Evolutionary conservation across 2,113 vertebrate genomes (phyloP), one percentile per base, ranked within the genome.

Genomic region (Guaruba guarouba): DNA sequence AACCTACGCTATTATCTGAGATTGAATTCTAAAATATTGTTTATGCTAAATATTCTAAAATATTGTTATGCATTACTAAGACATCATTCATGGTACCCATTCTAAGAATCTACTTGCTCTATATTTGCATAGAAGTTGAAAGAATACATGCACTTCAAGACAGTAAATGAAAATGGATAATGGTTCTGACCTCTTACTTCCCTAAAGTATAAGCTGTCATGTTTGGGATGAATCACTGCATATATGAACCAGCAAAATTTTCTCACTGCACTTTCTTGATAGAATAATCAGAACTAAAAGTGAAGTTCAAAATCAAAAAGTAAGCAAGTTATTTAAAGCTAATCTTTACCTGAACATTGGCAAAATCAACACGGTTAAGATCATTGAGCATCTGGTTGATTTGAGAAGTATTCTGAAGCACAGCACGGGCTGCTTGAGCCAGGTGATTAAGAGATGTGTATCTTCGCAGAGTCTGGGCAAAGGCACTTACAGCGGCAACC

Each of bases 331-430:
- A 33, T 77, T 63, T 52, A 86, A 96, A 85, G 25, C 15, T 75
- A 23, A 6, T 9, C 63, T 98, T 91, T 98, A 99, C 99, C 99
- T 99, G 99, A 96, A 99, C 99, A 88, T 99, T 99, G 94, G 99
- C 99, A 88, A 99, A 99, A 98, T 99, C 99, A 28, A 99, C 99
- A 61, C 99, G 98, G 98, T 99, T 99, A 97, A 99, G 99, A 98
- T 99, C 99, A 39, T 98, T 99, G 94, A 99, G 99, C 99, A 99
- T 99, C 99, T 99, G 99, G 98, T 99, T 99, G 97, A 99, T 99
- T 95, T 99, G 99, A 77, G 99, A 99, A 92, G 99, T 99, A 96
- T 99, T 99, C 97, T 99, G 99, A 68, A 99, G 99, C 55, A 99
- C 99, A 55, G 99, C 99, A 1, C 99, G 99, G 27, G 99, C 99